These are phyloP conservation scores for Mercenaria mercenaria DNA, from an alignment of 1,140 invertebrate species.

Conservation along the genomic window DNA sequence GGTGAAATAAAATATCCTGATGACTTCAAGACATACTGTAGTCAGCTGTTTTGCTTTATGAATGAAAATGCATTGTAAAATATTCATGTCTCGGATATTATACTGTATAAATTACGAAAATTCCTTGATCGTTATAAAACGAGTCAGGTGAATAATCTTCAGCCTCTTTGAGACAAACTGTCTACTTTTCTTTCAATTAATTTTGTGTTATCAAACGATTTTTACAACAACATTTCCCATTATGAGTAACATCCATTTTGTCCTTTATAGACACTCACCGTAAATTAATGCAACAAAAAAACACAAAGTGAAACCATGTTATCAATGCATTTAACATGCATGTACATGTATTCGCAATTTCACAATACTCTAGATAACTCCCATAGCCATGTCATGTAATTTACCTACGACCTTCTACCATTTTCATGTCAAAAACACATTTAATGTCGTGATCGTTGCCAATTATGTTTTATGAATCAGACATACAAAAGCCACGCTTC, in stretches of 20 bases:
- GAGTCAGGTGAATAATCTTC: too few relatives aligned
- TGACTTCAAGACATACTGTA: too few relatives aligned
- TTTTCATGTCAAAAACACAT: not conserved
- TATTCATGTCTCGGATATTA: too few relatives aligned
- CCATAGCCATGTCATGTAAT: not conserved
- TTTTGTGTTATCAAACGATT: not conserved
- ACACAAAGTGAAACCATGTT: not conserved
- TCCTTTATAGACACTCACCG: not conserved
- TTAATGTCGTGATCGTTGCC: not conserved
- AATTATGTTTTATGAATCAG: slow-evolving; percentile 6
- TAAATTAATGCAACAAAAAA: not conserved
- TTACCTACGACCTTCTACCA: not conserved
- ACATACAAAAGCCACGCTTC: not conserved
- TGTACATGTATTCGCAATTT: not conserved
- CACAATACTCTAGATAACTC: not conserved
- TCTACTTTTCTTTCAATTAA: not conserved
- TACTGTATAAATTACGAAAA: too few relatives aligned
- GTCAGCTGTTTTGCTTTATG: too few relatives aligned
- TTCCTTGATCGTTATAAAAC: too few relatives aligned
- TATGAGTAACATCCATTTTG: not conserved
- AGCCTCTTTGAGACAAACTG: too few relatives aligned
- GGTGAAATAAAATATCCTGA: too few relatives aligned
- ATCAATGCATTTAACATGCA: not conserved
- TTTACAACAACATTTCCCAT: not conserved
- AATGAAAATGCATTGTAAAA: too few relatives aligned